These are phyloP conservation scores for Fistularia commersonii DNA, from an alignment of 2,797 vertebrate species.

Conservation along the genomic window DNA sequence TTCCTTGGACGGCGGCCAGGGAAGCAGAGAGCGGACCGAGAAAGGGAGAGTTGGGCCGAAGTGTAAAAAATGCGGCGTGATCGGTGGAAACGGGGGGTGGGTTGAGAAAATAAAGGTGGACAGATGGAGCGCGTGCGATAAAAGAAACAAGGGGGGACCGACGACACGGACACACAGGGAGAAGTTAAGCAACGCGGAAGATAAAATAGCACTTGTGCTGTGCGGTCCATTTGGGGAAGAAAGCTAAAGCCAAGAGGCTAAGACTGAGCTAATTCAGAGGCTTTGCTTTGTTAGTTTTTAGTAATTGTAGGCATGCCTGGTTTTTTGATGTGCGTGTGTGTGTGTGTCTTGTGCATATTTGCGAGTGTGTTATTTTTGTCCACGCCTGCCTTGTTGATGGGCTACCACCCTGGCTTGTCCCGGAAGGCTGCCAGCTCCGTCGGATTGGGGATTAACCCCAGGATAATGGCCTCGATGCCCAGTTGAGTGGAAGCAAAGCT, in stretches of 20 bases:
- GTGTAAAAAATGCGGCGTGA: constrained; percentile 44
- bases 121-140: constrained; percentile 55
- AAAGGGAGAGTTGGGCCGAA: constrained; percentile 36
- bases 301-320: constrained; percentile 46
- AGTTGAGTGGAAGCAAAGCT: constrained; percentile 79
- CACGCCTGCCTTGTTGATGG: constrained; percentile 63
- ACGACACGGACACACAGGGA: constrained; percentile 20
- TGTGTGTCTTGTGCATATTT: constrained; percentile 21
- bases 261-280: constrained; percentile 30
- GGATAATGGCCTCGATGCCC: constrained; percentile 78
- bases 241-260: constrained; percentile 29
- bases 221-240: constrained; percentile 14
- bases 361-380: constrained; percentile 62
- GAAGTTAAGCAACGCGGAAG: constrained; percentile 24
- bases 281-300: constrained; percentile 38
- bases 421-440: constrained; percentile 69
- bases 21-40: constrained; percentile 30
- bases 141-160: constrained; percentile 31
- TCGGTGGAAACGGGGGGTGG: constrained; percentile 37
- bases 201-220: constrained; percentile 20
- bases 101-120: constrained; percentile 42
- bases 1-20: constrained; percentile 43
- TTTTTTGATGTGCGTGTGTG: constrained; percentile 32
- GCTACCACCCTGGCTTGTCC: constrained; percentile 69
- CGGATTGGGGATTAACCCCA: constrained; percentile 77